Conservation (phyloP, 2,113 vertebrate species). For the Platichthys flesus region DNA sequence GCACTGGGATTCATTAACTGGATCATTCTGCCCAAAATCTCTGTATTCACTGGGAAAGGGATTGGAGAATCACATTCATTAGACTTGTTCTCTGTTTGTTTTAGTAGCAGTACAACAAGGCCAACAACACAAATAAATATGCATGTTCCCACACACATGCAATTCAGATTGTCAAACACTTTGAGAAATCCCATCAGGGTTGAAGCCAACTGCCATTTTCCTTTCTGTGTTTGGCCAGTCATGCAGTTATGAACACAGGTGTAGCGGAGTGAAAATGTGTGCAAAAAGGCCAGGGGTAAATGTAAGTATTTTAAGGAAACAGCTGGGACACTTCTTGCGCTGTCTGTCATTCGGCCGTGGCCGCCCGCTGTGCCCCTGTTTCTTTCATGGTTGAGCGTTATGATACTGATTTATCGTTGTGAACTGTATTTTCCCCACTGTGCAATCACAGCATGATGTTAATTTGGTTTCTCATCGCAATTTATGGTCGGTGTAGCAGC, state of each 20-base stretch:
- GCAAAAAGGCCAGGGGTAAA: slow-evolving; percentile 56
- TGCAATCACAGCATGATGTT: slow-evolving; percentile 72
- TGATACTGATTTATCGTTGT: slow-evolving; percentile 74
- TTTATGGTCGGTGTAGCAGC: slow-evolving; percentile 60
- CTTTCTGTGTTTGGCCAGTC: slow-evolving; percentile 23
- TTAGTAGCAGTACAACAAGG: slow-evolving; percentile 30
- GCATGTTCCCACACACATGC: slow-evolving; percentile 10
- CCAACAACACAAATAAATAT: slow-evolving; percentile 41
- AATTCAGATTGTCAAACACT: slow-evolving; percentile 29
- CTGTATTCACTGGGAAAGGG: slow-evolving; percentile 19
- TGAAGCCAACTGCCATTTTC: slow-evolving; percentile 25
- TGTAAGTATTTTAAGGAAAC: slow-evolving; percentile 65
- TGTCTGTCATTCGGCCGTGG: slow-evolving; percentile 51
- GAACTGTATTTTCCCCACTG: slow-evolving; percentile 67
- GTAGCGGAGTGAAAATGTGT: slow-evolving; percentile 17
- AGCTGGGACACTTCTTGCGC: slow-evolving; percentile 69
- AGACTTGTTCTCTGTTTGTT: slow-evolving; percentile 38
- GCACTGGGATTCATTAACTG: slow-evolving; percentile 51
- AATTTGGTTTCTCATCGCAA: slow-evolving; percentile 78
- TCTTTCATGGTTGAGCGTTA: slow-evolving; percentile 62
- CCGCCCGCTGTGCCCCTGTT: slow-evolving; percentile 59
- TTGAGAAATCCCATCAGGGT: slow-evolving; percentile 31
- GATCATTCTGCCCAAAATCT: slow-evolving; percentile 48
- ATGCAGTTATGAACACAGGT: slow-evolving; percentile 20
- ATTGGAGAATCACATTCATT: slow-evolving; percentile 39